Percentiles rank a stretch among this genome's conserved stretches.
Conservation (phyloP, 2,113 vertebrate genomes). For the Gallinago jamesoni region DNA sequence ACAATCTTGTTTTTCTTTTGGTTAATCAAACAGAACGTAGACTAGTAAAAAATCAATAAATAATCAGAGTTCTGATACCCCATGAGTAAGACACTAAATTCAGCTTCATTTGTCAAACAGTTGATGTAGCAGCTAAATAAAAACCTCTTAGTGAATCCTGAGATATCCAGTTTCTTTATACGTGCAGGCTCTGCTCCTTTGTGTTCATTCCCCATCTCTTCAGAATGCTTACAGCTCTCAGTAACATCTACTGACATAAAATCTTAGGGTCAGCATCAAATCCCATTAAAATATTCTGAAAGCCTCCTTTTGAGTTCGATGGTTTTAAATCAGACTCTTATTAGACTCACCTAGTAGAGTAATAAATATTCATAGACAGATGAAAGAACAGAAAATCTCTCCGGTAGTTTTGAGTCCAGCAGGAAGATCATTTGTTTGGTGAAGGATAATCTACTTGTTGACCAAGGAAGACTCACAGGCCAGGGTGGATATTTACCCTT, state of each 20-base stretch:
- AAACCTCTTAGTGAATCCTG: slow-evolving; percentile 1
- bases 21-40: background rate
- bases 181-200: background rate
- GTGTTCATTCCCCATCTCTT: background rate
- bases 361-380: slow-evolving; percentile 36
- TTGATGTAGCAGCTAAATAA: slow-evolving; percentile 1
- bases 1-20: background rate
- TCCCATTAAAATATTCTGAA: slow-evolving; percentile 40
- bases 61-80: background rate
- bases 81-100: background rate
- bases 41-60: background rate
- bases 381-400: slow-evolving; percentile 17
- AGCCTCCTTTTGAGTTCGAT: background rate
- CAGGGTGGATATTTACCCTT: background rate
- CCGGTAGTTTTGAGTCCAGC: background rate
- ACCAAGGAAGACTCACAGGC: background rate
- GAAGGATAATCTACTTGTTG: background rate
- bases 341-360: background rate
- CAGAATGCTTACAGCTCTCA: background rate
- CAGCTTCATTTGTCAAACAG: background rate
- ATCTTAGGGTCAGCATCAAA: slow-evolving; percentile 23
- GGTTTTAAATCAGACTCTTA: slow-evolving; percentile 13
- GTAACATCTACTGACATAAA: background rate
- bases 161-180: background rate
- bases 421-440: background rate